Base-by-base conservation (phyloP, 1,140 invertebrate genomes). In the Whitmania pigra region DNA sequence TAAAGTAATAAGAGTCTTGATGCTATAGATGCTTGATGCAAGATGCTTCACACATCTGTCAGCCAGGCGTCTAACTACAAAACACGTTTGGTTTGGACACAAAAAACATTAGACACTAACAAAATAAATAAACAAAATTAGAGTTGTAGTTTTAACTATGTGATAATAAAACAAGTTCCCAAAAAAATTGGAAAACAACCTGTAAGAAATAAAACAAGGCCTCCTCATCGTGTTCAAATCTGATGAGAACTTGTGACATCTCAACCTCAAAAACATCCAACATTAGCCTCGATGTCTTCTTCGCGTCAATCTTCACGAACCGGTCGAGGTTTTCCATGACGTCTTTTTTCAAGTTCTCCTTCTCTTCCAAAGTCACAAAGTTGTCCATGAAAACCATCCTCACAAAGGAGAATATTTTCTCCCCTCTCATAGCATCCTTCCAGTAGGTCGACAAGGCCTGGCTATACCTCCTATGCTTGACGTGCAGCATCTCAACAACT, bases 401-500 rank as follows among this genome's bases (percentile, higher is more conserved):
- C 70, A 76, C 53, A 67, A 53, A 54, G 63, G 71, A 3, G 76
- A 66, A 72, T 77, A 76, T 74, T 74, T 74, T 76, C 74, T 83
- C 81, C 77, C 83, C 82, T 75, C 86, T 79, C 6, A 81, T 76
- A 43, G 82, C 80, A 78, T 88, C 87, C 20, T 83, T 77, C 31
- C 87, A 76, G 78, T 87, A 87, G 76, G 86, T 86, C 25, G 80
- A 80, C 13, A 88, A 77, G 70, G 88, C 85, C 77, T 86, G 83
- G 72, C 84, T 81, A 78, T 83, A 85, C 68, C 86, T 82, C 67
- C 83, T 79, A 71, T 82, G 79, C 75, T 85, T 81, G 75, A 86
- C 84, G 79, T 87, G 86, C 27, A 88, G 75, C 72, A 85, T 79
- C 75, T 88, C 86, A 81, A 87, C 87, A 0, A 88, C 86, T 25